These are phyloP conservation scores for Drosophila putrida DNA, from an alignment of 2,888 invertebrate species.

Conservation along the genomic window DNA sequence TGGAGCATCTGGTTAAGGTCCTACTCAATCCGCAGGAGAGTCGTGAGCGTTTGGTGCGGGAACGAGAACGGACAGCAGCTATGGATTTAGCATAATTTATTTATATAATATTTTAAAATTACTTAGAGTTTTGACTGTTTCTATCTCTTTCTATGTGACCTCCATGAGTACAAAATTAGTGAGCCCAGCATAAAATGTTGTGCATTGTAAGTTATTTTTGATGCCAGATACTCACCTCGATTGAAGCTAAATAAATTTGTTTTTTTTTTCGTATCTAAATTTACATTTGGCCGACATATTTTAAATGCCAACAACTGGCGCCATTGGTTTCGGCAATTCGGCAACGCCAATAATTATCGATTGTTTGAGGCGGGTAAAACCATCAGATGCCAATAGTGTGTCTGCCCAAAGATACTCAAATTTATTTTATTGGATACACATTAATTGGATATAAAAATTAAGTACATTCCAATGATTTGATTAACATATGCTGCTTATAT, in stretches of 20 bases:
- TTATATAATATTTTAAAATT: constrained; percentile 12
- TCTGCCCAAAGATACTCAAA: background rate
- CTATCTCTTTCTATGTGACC: constrained; percentile 47
- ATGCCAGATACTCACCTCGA: constrained; percentile 49
- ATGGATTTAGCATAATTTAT: constrained; percentile 31
- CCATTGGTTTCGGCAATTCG: background rate
- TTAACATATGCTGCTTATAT: background rate
- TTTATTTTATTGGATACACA: too few species aligned
- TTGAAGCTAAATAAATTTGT: constrained; percentile 53
- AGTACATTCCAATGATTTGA: too few species aligned
- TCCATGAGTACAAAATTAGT: constrained; percentile 68
- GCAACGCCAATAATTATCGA: constrained; percentile 1
- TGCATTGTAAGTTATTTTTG: constrained; percentile 54
- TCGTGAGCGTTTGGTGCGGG: constrained; percentile 63
- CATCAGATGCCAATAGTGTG: constrained; percentile 7
- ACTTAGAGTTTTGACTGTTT: constrained; percentile 5
- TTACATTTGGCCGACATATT: constrained; percentile 52
- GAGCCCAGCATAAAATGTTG: constrained; percentile 57
- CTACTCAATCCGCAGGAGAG: constrained; percentile 83
- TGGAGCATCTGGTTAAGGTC: constrained; percentile 86
- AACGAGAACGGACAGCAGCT: constrained; percentile 29
- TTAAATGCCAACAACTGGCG: constrained; percentile 15
- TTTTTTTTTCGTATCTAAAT: constrained; percentile 39
- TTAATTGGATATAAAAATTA: too few species aligned
- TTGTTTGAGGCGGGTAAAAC: background rate